Evolutionary conservation across 2,797 vertebrate genomes (phyloP).

Genomic region (Erethizon dorsatum): DNA sequence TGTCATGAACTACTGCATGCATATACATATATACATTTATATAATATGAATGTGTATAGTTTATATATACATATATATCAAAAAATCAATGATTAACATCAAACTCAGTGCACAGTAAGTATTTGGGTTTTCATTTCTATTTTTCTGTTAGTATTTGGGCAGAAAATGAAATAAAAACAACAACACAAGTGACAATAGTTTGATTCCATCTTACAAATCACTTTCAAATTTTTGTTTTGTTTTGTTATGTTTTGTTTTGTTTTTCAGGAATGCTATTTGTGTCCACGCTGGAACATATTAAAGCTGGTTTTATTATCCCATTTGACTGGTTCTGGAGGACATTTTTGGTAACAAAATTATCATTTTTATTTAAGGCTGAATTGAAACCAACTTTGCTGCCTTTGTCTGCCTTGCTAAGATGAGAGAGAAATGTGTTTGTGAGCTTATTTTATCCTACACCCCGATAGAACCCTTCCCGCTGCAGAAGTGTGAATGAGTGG

Average conservation of each 20-base stretch:
- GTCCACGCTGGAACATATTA: fast-evolving
- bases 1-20: not conserved
- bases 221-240: not conserved
- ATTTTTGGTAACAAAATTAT: not conserved
- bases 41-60: not conserved
- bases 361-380: not conserved
- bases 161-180: not conserved
- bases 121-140: not conserved
- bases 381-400: not conserved
- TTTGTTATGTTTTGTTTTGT: not conserved
- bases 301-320: not conserved
- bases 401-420: not conserved
- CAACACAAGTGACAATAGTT: not conserved
- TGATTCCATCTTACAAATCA: not conserved
- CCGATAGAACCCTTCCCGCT: fast-evolving
- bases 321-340: not conserved
- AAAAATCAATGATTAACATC: not conserved
- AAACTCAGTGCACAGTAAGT: not conserved
- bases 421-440: not conserved
- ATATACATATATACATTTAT: too few relatives aligned
- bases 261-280: not conserved
- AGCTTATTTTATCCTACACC: too few relatives aligned
- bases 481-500: not conserved
- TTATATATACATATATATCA: not conserved
- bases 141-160: not conserved